phyloP scores from a whole-genome alignment of 2,888 invertebrate species.

The Polietes domitor region DNA sequence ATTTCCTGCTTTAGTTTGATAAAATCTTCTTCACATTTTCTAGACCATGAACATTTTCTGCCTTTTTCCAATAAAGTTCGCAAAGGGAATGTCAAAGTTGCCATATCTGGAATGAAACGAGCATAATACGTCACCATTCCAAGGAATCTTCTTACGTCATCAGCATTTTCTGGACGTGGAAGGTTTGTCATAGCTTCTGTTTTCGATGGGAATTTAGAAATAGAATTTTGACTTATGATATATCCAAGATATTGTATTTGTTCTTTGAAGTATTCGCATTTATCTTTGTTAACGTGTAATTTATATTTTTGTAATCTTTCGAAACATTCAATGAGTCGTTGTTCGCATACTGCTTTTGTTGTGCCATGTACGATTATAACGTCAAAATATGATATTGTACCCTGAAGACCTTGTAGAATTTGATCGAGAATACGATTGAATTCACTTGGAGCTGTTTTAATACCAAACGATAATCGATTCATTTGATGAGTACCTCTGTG shows the following conservation, averaged over 20 bases:
- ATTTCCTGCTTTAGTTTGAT: conserved; percentile 25
- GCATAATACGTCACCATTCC: conserved; percentile 37
- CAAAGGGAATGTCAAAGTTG: conserved; percentile 33
- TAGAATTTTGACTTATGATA: conserved; percentile 28
- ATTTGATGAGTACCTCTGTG: conserved; percentile 45
- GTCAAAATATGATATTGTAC: conserved; percentile 37
- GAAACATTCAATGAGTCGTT: conserved; percentile 9
- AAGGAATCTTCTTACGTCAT: conserved; percentile 31
- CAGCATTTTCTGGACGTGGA: conserved; percentile 10
- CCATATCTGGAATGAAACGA: conserved; percentile 23
- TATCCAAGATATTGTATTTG: conserved; percentile 26
- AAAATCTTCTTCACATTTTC: conserved; percentile 36
- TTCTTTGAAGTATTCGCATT: conserved; percentile 43
- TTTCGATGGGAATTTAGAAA: conserved; percentile 19
- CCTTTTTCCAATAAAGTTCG: conserved; percentile 29
- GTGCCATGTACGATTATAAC: conserved; percentile 14
- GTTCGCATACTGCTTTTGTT: neutral
- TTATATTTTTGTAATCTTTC: conserved; percentile 9
- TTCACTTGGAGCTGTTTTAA: conserved; percentile 31
- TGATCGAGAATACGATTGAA: conserved; percentile 29
- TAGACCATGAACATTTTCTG: conserved; percentile 28
- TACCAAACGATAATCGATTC: conserved; percentile 45
- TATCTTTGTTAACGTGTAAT: conserved; percentile 25
- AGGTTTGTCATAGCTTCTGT: too few species aligned
- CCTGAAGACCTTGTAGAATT: conserved; percentile 38